Conservation (phyloP, 2,888 invertebrate species). For the Brenthis hecate region DNA sequence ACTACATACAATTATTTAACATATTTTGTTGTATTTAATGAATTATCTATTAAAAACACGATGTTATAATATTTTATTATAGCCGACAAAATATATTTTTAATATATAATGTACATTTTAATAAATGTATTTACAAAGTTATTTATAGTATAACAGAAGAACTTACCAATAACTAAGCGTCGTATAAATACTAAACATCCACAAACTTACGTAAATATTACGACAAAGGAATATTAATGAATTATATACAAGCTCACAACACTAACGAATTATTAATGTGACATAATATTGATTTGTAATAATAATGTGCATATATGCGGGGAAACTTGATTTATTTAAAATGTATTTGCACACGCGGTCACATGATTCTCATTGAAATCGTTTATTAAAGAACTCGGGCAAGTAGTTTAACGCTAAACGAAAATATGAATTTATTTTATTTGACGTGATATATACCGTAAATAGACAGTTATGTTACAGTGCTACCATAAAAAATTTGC, state of each 20-base stretch:
- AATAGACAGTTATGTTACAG: slow-evolving; percentile 35
- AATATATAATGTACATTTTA: background rate
- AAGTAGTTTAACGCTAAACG: slow-evolving; percentile 20
- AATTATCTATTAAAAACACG: too few species aligned
- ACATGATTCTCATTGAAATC: slow-evolving; percentile 56
- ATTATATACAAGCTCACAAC: slow-evolving; percentile 1
- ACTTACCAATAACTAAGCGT: slow-evolving; percentile 10
- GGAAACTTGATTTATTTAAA: background rate
- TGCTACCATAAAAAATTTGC: slow-evolving; percentile 17
- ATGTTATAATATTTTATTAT: too few species aligned
- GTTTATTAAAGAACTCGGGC: slow-evolving; percentile 49
- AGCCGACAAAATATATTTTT: too few species aligned
- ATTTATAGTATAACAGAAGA: background rate
- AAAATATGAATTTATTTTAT: slow-evolving; percentile 29
- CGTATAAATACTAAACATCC: slow-evolving; percentile 14
- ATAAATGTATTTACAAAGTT: background rate
- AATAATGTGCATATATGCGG: slow-evolving; percentile 15
- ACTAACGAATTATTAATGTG: slow-evolving; percentile 19
- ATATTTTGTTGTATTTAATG: too few species aligned
- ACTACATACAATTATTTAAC: too few species aligned
- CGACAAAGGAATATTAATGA: slow-evolving; percentile 28
- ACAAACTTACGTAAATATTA: slow-evolving; percentile 27
- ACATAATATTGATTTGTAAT: slow-evolving; percentile 24
- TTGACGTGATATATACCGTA: slow-evolving; percentile 32
- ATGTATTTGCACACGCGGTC: slow-evolving; percentile 45